Evolutionary conservation across 2,888 invertebrate genomes (phyloP), one percentile per base, ranked within the genome.

Genomic region (Acanthosoma haemorrhoidale): DNA sequence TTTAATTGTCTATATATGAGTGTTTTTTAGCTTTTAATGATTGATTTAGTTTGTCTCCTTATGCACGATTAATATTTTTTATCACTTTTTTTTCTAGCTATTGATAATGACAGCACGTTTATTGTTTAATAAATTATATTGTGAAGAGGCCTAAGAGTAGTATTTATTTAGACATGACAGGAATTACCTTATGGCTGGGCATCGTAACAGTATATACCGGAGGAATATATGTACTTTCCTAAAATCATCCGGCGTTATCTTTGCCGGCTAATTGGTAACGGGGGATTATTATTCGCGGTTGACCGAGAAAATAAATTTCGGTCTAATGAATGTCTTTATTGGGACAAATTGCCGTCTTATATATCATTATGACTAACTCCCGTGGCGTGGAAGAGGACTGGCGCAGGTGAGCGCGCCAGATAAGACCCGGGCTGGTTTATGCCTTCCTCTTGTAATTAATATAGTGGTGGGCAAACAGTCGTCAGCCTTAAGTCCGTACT

Each of bases 281-380:
- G 51, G 13, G 21, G 29, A 51, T 51, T 51, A 51, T 51, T 51
- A 51, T 51, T 51, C 29, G 51, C n/a, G 29, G 51, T 51, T 51
- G 51, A 32, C 59, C 59, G 16, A 4, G 13, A 5, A 13, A 15
- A 41, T 64, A 64, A 64, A 64, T 64, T 64, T 41, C 41, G 25
- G 1, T 31, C 16, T 64, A 64, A 64, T 64, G 41, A 64, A 64
- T 38, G 64, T 25, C 64, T 64, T 64, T 64, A 64, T 64, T 64
- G 39, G 64, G 64, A 64, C 64, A 64, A 64, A 64, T 64, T 64
- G 31, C 64, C 21, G 39, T 25, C 39, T 6, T 15, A 64, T 64
- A 64, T 64, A 64, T 64, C 64, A 41, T 64, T 8, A 11, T 64
- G 64, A 64, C 64, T 64, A 64, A 64, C 29, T 32, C 59, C 59